Evolutionary conservation across 2,113 vertebrate genomes (phyloP).

Genomic region (Xyliphius kryptos): DNA sequence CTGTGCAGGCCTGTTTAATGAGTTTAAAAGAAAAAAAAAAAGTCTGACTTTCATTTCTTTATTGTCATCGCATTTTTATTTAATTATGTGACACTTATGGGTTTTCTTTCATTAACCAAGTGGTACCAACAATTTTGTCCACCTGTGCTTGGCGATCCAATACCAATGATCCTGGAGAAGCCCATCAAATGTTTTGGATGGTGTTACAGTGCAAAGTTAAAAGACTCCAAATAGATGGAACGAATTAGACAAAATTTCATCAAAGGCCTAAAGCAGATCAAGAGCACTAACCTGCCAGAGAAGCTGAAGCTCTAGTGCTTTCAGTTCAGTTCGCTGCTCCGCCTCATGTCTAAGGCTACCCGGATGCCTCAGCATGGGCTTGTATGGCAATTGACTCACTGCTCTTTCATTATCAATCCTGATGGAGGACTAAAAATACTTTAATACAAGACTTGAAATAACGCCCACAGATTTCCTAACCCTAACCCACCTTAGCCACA

Average conservation of each 20-base stretch:
- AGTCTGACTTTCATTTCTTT: too few species aligned
- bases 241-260: background rate
- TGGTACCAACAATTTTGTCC: too few species aligned
- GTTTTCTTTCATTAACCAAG: too few species aligned
- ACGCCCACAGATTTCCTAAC: background rate
- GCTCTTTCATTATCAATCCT: conserved; percentile 16
- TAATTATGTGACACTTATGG: too few species aligned
- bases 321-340: background rate
- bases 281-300: background rate
- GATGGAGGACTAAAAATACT: background rate
- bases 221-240: background rate
- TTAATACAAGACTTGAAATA: background rate
- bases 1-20: too few species aligned
- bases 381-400: conserved; percentile 10
- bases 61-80: too few species aligned
- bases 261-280: background rate
- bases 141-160: too few species aligned
- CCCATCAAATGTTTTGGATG: background rate
- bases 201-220: background rate
- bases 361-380: conserved; percentile 11
- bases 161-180: background rate
- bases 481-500: background rate
- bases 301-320: background rate
- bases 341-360: background rate
- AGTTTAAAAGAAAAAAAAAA: too few species aligned